phyloP scores from a whole-genome alignment of 2,888 invertebrate species.

The Sarcophaga subvicina region DNA sequence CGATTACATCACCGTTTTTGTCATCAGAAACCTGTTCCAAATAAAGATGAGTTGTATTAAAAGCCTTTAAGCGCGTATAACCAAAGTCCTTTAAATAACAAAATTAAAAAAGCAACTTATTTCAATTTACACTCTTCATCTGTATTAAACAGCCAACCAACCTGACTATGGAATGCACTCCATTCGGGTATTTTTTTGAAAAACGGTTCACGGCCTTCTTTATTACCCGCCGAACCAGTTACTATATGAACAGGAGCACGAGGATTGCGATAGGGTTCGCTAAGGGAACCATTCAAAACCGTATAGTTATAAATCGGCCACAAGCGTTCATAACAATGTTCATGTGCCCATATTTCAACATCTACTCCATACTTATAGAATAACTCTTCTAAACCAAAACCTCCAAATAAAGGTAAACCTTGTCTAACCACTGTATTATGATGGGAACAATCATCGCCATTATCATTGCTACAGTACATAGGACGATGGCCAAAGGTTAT shows the following conservation, averaged over 20 bases:
- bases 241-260: slow-evolving; percentile 95
- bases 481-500: slow-evolving; percentile 92
- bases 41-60: slow-evolving; percentile 92
- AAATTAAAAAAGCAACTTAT: neutral
- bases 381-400: slow-evolving; percentile 91
- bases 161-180: slow-evolving; percentile 91
- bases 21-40: slow-evolving; percentile 94
- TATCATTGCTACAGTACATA: slow-evolving; percentile 94
- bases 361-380: slow-evolving; percentile 96
- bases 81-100: slow-evolving; percentile 88
- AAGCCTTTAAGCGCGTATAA: slow-evolving; percentile 90
- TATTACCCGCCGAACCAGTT: slow-evolving; percentile 94
- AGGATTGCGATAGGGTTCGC: slow-evolving; percentile 84
- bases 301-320: slow-evolving; percentile 96
- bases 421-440: slow-evolving; percentile 86
- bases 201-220: slow-evolving; percentile 92
- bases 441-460: slow-evolving; percentile 90
- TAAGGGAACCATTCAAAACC: slow-evolving; percentile 85
- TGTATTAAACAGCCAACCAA: slow-evolving; percentile 47
- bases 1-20: slow-evolving; percentile 86
- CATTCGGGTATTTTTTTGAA: slow-evolving; percentile 84
- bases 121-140: neutral
- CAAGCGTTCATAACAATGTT: slow-evolving; percentile 97
- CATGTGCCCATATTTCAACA: slow-evolving; percentile 97
- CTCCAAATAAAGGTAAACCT: slow-evolving; percentile 85